Evolutionary conservation across 2,888 invertebrate species (phyloP), one percentile per base, ranked within the genome.

Genomic region (Orthonevra nobilis): DNA sequence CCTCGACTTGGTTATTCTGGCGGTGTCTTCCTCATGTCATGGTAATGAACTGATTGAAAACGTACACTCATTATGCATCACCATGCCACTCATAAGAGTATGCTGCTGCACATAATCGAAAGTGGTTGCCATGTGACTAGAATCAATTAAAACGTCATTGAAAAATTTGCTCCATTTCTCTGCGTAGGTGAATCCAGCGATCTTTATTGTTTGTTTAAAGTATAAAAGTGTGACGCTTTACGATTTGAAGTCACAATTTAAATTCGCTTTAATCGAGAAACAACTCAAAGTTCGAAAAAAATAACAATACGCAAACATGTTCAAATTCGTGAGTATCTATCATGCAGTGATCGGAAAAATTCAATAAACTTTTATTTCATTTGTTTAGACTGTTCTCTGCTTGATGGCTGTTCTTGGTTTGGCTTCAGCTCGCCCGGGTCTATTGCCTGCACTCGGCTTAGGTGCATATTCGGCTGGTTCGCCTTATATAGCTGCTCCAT

Each of bases 121-220:
- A 77, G 77, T 77, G 5, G 3, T 5, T 23, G 60, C 64, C 50
- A 60, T 77, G 77, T 77, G 77, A 77, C 70, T 66, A 20, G 66
- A 72, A 77, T 77, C 66, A 75, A 75, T 61, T 48, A 32, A 68
- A 20, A 42, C 7, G 14, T n/a, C 5, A 2, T 9, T n/a, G 28
- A 64, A 26, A 15, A 44, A 54, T 64, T 56, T 69, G 69, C 56
- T 63, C 63, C 64, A 70, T 54, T 48, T 64, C 50, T 46, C 36
- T 12, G 10, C 50, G 44, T 28, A 44, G 66, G 40, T 54, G 28
- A 46, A 32, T 38, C 10, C 30, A 68, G 26, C 44, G 36, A 40
- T 17, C 15, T 58, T 17, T 52, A 70, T 60, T 63, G 5, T 9
- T 72, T 64, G n/a, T 48, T 54, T 23, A 23, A 23, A 38, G 46